Evolutionary conservation across 2,113 vertebrate species (phyloP).

Genomic region (Channa argus): DNA sequence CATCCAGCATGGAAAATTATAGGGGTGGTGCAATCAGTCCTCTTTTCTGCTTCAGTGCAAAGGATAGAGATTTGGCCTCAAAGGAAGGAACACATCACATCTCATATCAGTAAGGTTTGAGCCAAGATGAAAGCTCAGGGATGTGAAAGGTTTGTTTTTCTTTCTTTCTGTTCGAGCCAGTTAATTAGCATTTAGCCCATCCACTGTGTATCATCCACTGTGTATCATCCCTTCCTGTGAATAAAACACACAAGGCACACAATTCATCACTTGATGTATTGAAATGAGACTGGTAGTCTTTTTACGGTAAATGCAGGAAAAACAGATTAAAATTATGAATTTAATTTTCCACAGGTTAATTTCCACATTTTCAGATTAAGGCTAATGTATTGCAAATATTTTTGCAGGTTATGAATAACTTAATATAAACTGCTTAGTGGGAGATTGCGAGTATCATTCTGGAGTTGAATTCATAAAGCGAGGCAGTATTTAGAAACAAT

Average conservation of each 20-base stretch:
- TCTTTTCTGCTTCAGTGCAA: constrained; percentile 60
- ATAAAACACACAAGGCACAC: constrained; percentile 46
- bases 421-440: constrained; percentile 40
- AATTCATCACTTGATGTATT: constrained; percentile 26
- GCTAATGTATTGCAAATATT: constrained; percentile 49
- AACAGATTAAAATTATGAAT: constrained; percentile 44
- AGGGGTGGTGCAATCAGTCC: constrained; percentile 70
- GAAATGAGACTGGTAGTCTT: constrained; percentile 14
- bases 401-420: constrained; percentile 36
- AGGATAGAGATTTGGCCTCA: constrained; percentile 46
- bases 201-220: constrained; percentile 27
- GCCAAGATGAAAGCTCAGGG: constrained; percentile 22
- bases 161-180: constrained; percentile 40
- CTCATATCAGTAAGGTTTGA: constrained; percentile 15
- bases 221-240: constrained; percentile 43
- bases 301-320: background rate
- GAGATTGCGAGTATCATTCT: constrained; percentile 1
- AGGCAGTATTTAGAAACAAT: constrained; percentile 30
- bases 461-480: constrained; percentile 27
- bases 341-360: constrained; percentile 40
- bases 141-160: constrained; percentile 33
- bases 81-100: constrained; percentile 43
- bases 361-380: constrained; percentile 30
- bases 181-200: constrained; percentile 60
- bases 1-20: constrained; percentile 58